Evolutionary conservation across 2,113 vertebrate genomes (phyloP).

Genomic region (Myotis lucifugus): DNA sequence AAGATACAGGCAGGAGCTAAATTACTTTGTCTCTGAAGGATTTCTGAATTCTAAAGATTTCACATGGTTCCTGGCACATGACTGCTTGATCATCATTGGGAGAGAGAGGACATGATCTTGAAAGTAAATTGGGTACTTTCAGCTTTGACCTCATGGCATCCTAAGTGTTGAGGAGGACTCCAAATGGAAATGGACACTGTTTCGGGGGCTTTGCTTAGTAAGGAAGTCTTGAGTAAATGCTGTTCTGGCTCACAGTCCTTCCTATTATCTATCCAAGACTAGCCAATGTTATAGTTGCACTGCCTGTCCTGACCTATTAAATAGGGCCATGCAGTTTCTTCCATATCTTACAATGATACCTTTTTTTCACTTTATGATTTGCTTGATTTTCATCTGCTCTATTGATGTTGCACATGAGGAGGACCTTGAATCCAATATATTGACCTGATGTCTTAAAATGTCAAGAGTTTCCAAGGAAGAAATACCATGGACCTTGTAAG

Average conservation of each 20-base stretch:
- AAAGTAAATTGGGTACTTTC: neutral
- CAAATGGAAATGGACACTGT: neutral
- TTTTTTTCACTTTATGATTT: neutral
- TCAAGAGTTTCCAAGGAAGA: conserved; percentile 21
- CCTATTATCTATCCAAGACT: neutral
- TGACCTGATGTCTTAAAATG: conserved; percentile 7
- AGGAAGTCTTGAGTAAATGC: neutral
- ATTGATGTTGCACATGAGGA: neutral
- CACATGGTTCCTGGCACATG: neutral
- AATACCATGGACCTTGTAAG: neutral
- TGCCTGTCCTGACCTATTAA: neutral
- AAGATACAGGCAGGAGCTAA: neutral
- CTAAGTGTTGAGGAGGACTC: neutral
- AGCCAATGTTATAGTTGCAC: neutral
- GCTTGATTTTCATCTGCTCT: neutral
- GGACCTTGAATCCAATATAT: neutral
- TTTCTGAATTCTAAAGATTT: conserved; percentile 44
- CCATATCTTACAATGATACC: neutral
- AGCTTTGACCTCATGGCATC: neutral
- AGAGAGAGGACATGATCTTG: conserved; percentile 6
- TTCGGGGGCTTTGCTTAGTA: neutral
- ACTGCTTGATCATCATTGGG: conserved; percentile 43
- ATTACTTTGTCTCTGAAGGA: conserved; percentile 5
- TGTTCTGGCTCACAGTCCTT: neutral
- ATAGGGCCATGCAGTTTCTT: neutral